Conservation (phyloP, 2,797 vertebrate species). For the Emydoidea blandingii region DNA sequence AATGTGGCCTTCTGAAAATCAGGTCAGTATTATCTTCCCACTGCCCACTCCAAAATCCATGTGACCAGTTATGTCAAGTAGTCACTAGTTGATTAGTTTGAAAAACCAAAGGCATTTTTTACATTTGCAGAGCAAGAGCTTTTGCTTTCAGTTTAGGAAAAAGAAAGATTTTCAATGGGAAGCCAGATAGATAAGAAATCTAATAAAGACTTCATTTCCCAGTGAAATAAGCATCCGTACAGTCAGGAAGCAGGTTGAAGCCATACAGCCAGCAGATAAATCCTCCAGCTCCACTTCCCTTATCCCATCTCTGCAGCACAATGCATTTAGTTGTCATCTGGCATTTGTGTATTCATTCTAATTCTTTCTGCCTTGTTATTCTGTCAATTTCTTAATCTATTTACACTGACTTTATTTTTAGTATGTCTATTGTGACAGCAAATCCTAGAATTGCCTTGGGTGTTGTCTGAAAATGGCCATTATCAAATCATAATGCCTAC, state of each 20-base stretch:
- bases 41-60: background rate
- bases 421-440: slow-evolving; percentile 77
- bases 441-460: slow-evolving; percentile 78
- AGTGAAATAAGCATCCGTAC: background rate
- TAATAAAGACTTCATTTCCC: slow-evolving; percentile 55
- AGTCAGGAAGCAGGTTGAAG: slow-evolving; percentile 49
- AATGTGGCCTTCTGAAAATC: background rate
- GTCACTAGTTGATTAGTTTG: background rate
- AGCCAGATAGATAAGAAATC: slow-evolving; percentile 52
- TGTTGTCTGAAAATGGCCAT: slow-evolving; percentile 80
- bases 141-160: background rate
- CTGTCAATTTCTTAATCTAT: slow-evolving; percentile 82
- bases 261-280: slow-evolving; percentile 52
- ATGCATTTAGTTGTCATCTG: slow-evolving; percentile 62
- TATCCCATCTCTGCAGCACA: slow-evolving; percentile 8
- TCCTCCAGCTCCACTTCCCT: slow-evolving; percentile 14
- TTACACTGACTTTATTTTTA: slow-evolving; percentile 82
- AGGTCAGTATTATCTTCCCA: background rate
- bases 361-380: slow-evolving; percentile 80
- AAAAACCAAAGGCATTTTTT: background rate
- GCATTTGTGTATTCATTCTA: slow-evolving; percentile 67
- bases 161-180: slow-evolving; percentile 36
- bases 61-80: background rate
- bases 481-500: slow-evolving; percentile 77
- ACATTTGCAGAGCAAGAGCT: background rate